Base-by-base conservation (phyloP, 2,113 vertebrate genomes). In the Hemicordylus capensis region DNA sequence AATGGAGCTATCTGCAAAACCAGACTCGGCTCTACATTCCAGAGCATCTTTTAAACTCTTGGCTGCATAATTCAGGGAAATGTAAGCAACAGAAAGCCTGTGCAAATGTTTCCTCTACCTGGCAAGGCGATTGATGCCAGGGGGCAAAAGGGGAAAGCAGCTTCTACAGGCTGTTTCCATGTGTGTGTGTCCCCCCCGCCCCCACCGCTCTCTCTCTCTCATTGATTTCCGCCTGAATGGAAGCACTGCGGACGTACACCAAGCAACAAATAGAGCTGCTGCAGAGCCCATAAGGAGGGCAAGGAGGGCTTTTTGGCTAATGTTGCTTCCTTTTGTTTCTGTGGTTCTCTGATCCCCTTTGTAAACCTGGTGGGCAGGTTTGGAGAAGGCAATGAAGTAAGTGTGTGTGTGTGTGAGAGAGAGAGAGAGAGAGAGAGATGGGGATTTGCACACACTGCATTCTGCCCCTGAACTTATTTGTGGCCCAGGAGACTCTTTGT, bases 141-240 rank as follows among this genome's bases (percentile, higher is more conserved):
- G 80, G 88, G 79, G 86, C 61, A 34, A 51, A 59, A 17, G 22
- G 87, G 61, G 64, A 80, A 87, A 86, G 89, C 91, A 75, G 77
- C 20, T 0, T 24, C 2, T 93, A 75, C 85, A 12, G 26, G 80
- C 80, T 0, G 46, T 76, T 93, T 93, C 80, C 90, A 83, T 91
- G 86, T 81, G n/a, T n/a, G n/a, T n/a, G n/a, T n/a, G n/a, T n/a
- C n/a, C n/a, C n/a, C n/a, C n/a, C n/a, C n/a, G n/a, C n/a, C n/a
- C n/a, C n/a, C 88, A 84, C 88, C 74, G 90, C 94, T 95, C 93
- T 92, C 92, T 44, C 17, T 73, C 93, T 95, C 76, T 17, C 93
- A 95, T 95, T 90, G 96, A 96, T 97, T 96, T 96, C 94, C 93
- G 93, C 94, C 91, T 92, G 91, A 86, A 82, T 94, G 87, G 90